A percentile compares a stretch with the other conserved stretches of the same genome.
phyloP scores from a whole-genome alignment of 1,140 invertebrate genomes.

The Panagrolaimus sp. region DNA sequence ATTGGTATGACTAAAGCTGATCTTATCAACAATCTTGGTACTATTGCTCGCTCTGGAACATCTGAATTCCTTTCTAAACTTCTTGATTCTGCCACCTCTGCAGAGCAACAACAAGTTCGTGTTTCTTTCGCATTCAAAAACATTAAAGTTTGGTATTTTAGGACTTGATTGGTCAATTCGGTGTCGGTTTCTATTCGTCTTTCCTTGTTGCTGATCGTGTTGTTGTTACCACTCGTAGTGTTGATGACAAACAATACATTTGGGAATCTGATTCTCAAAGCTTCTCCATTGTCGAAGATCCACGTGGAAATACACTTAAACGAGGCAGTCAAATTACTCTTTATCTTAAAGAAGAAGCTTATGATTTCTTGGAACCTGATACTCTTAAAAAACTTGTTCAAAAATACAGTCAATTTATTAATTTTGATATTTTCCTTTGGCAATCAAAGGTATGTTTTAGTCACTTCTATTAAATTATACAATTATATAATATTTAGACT shows the following conservation, averaged over 20 bases:
- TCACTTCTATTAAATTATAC: constrained; percentile 11
- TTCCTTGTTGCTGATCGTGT: constrained; percentile 84
- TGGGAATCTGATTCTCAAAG: constrained; percentile 91
- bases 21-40: constrained; percentile 90
- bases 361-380: constrained; percentile 85
- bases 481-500: constrained; percentile 61
- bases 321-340: constrained; percentile 78
- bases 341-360: constrained; percentile 89
- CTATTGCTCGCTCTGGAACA: constrained; percentile 97
- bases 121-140: too few relatives aligned
- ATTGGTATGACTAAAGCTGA: constrained; percentile 93
- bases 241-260: constrained; percentile 83
- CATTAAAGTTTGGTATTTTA: constrained; percentile 14
- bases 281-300: constrained; percentile 85
- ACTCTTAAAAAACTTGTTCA: constrained; percentile 82
- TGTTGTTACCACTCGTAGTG: constrained; percentile 89
- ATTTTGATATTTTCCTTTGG: constrained; percentile 97
- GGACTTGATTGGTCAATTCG: constrained; percentile 73
- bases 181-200: constrained; percentile 93
- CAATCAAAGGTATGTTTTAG: constrained; percentile 70
- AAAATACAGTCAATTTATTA: constrained; percentile 99
- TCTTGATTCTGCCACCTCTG: constrained; percentile 67
- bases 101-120: constrained; percentile 66
- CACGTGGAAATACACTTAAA: constrained; percentile 79
- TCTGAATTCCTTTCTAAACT: constrained; percentile 93